phyloP scores from a whole-genome alignment of 1,140 invertebrate genomes.

The Leucophenga varia region DNA sequence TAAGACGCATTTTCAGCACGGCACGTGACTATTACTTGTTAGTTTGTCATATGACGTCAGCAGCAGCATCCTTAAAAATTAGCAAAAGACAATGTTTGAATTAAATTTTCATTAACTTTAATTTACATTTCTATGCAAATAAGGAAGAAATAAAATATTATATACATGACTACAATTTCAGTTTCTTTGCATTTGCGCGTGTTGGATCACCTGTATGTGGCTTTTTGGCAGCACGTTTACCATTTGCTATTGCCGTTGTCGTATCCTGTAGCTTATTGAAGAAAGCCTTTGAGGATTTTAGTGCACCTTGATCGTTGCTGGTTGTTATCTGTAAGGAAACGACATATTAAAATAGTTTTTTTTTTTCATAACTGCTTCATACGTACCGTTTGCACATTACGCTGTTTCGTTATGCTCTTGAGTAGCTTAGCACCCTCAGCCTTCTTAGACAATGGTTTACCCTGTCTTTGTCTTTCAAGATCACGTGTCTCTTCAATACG shows the following conservation, averaged over 20 bases:
- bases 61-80: too few relatives aligned
- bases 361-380: not conserved
- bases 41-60: too few relatives aligned
- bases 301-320: conserved; percentile 56
- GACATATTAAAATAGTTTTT: conserved; percentile 2
- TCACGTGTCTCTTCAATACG: conserved; percentile 61
- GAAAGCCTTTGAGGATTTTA: conserved; percentile 81
- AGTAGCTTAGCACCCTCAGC: conserved; percentile 60
- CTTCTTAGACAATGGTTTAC: conserved; percentile 62
- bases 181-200: conserved; percentile 39
- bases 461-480: conserved; percentile 55
- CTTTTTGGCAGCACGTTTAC: conserved; percentile 31
- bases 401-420: conserved; percentile 65
- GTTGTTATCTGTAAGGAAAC: conserved; percentile 55
- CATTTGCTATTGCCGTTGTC: conserved; percentile 25
- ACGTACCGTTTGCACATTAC: conserved; percentile 64
- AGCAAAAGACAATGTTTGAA: too few relatives aligned
- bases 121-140: too few relatives aligned
- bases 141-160: conserved; percentile 9
- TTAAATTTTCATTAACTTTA: too few relatives aligned
- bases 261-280: conserved; percentile 80
- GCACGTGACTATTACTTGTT: too few relatives aligned
- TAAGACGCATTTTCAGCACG: too few relatives aligned
- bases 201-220: conserved; percentile 9
- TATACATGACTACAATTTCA: conserved; percentile 32